Evolutionary conservation across 2,888 invertebrate genomes (phyloP).

Genomic region (Toxonevra muliebris): DNA sequence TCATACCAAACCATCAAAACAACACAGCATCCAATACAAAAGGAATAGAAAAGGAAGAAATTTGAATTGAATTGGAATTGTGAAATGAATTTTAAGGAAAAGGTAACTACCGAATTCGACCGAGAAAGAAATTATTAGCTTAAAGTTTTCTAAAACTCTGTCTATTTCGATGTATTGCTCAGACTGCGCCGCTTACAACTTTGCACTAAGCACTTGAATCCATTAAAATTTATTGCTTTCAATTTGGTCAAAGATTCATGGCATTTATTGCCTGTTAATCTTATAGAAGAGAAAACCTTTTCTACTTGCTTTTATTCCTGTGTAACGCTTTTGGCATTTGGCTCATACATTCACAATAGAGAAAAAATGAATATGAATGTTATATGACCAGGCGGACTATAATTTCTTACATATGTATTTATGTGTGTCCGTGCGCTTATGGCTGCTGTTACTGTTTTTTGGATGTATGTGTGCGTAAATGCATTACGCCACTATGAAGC

Average conservation of each 20-base stretch:
- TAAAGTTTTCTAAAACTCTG: too few relatives aligned
- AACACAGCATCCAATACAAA: too few relatives aligned
- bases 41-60: too few relatives aligned
- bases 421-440: neutral
- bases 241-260: conserved; percentile 40
- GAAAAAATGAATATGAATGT: conserved; percentile 12
- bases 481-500: neutral
- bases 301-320: too few relatives aligned
- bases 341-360: neutral
- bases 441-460: too few relatives aligned
- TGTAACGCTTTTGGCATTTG: too few relatives aligned
- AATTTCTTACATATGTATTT: neutral
- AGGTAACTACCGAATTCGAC: too few relatives aligned
- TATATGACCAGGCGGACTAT: neutral
- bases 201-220: conserved; percentile 34
- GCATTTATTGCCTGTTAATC: conserved; percentile 42
- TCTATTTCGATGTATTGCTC: neutral
- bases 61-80: too few relatives aligned
- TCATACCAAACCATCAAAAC: too few relatives aligned
- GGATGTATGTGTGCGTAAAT: neutral
- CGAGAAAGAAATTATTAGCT: too few relatives aligned
- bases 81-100: too few relatives aligned
- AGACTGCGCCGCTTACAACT: conserved; percentile 26
- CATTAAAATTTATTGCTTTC: conserved; percentile 57
- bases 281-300: conserved; percentile 10